Base-by-base conservation (phyloP, 2,113 vertebrate genomes). In the Argyrosomus japonicus region DNA sequence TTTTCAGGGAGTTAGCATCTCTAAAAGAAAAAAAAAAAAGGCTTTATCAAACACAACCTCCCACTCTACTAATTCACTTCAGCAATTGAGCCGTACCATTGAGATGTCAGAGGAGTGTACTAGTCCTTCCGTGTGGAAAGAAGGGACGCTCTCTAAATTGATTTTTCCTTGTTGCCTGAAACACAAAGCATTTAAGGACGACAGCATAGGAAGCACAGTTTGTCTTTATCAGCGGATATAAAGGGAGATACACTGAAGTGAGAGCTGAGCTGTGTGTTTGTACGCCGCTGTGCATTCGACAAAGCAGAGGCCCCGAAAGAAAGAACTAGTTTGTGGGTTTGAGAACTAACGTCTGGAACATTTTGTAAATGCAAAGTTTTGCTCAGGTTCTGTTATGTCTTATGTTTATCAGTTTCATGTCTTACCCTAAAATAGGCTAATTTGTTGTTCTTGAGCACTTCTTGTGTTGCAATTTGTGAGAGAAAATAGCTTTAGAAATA, bases 111-210 rank as follows among this genome's bases (percentile, higher is more conserved):
- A 65, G 74, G 21, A 76, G 75, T 57, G 68, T 56, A 80, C 86
- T 14, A 48, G 56, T 87, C 79, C 87, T 76, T 69, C 47, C 0
- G 18, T 71, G 86, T 75, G 75, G 68, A 91, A 86, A 91, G 78
- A 72, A 75, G 73, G 56, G 68, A 80, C 23, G 53, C 79, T 67
- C 79, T 82, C 64, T 23, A 84, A 81, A 93, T 94, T 77, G 89
- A 94, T 93, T 92, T 88, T 88, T 68, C 61, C 77, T 80, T 62
- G 65, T 84, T 79, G 81, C 75, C 36, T 73, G 70, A 80, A 82
- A 80, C 68, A 72, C 70, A 65, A 64, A 83, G 77, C 47, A 2
- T 88, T 89, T 85, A 83, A 79, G 63, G 73, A 71, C 54, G 62
- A 79, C 74, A 77, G 54, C 51, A 51, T 19, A 12, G 63, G 68